These are phyloP conservation scores for Tillus elongatus DNA, from an alignment of 2,888 invertebrate species.

Conservation along the genomic window DNA sequence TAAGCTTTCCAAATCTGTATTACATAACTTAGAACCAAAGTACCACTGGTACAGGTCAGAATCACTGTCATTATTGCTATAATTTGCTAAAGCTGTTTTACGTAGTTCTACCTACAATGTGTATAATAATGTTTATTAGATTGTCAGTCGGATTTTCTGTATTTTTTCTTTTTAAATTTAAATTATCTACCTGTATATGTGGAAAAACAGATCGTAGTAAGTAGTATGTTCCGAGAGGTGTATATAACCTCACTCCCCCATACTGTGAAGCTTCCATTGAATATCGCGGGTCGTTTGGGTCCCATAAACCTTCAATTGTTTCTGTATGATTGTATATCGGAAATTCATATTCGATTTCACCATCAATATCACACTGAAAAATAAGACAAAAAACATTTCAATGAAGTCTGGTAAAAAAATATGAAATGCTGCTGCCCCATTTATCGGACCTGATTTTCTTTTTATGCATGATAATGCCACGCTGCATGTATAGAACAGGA, in stretches of 20 bases:
- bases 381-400: slow-evolving; percentile 1
- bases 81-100: slow-evolving; percentile 30
- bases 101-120: slow-evolving; percentile 34
- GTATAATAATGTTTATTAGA: no score
- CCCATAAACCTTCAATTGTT: slow-evolving; percentile 59
- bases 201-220: slow-evolving; percentile 59
- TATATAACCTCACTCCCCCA: slow-evolving; percentile 53
- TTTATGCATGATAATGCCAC: no score
- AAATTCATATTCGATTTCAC: slow-evolving; percentile 66
- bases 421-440: slow-evolving; percentile 6
- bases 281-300: slow-evolving; percentile 47
- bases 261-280: slow-evolving; percentile 45
- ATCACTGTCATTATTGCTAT: slow-evolving; percentile 45
- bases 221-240: slow-evolving; percentile 49
- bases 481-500: no score
- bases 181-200: slow-evolving; percentile 48
- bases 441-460: no score
- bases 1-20: slow-evolving; percentile 58
- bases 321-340: slow-evolving; percentile 61
- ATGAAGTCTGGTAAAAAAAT: background rate
- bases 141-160: no score
- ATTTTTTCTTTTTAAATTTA: no score
- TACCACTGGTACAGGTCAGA: slow-evolving; percentile 65
- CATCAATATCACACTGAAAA: slow-evolving; percentile 57
- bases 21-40: slow-evolving; percentile 60